phyloP scores from a whole-genome alignment of 2,113 vertebrate genomes.

The Pygoscelis adeliae region DNA sequence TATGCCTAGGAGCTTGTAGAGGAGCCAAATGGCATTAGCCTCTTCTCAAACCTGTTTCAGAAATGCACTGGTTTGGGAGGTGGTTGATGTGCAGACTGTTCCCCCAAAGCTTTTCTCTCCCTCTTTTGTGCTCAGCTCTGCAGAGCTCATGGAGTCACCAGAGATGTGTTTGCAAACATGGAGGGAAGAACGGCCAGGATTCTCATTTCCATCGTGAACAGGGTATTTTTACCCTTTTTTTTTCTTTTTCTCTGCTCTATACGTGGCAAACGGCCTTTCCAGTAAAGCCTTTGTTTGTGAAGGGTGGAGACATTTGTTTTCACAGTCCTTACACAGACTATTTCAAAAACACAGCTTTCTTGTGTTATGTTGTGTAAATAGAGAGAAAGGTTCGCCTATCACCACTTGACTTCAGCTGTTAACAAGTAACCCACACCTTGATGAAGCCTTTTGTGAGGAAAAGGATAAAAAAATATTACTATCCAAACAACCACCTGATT shows the following conservation, averaged over 20 bases:
- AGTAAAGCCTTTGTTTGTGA: slow-evolving; percentile 31
- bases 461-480: slow-evolving; percentile 14
- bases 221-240: neutral
- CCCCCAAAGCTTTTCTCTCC: neutral
- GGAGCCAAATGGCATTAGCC: neutral
- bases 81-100: neutral
- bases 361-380: neutral
- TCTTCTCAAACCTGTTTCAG: neutral
- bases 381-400: neutral
- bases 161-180: neutral
- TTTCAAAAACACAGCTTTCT: slow-evolving; percentile 32
- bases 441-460: slow-evolving; percentile 44
- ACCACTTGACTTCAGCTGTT: slow-evolving; percentile 25
- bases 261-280: neutral
- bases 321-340: neutral
- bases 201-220: neutral
- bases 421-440: slow-evolving; percentile 52
- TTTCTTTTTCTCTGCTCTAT: neutral
- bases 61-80: neutral
- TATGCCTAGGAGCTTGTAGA: neutral
- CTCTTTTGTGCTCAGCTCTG: neutral
- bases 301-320: slow-evolving; percentile 39
- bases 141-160: neutral
- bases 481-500: slow-evolving; percentile 39
- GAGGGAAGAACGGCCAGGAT: neutral